These are phyloP conservation scores for Lepidurus apus DNA, from an alignment of 1,140 invertebrate species.

Conservation along the genomic window DNA sequence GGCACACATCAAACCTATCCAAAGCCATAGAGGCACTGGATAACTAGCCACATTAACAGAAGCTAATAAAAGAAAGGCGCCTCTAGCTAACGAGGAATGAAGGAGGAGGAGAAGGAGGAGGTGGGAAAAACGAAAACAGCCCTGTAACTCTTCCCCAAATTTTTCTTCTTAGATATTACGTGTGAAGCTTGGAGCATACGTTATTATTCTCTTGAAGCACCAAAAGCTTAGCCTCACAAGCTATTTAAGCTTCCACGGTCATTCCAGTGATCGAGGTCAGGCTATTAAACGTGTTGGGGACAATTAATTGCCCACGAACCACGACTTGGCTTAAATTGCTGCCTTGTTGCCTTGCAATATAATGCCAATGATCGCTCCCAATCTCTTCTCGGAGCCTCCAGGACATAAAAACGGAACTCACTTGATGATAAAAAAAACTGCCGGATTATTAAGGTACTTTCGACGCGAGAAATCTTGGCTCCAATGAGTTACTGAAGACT, in stretches of 20 bases:
- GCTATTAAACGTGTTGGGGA: conserved; percentile 15
- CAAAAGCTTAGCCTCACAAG: background rate
- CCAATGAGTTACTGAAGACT: background rate
- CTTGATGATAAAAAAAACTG: background rate
- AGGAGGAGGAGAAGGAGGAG: background rate
- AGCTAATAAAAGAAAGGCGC: conserved; percentile 17
- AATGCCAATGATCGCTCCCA: background rate
- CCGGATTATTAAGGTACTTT: background rate
- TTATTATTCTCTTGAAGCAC: too few species aligned
- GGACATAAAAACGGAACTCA: conserved; percentile 15
- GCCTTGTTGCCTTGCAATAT: conserved; percentile 6
- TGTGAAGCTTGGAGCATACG: too few species aligned
- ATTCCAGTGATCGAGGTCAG: conserved; percentile 4
- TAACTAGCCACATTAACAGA: conserved; percentile 22
- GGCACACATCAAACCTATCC: conserved; percentile 15
- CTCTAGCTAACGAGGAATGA: background rate
- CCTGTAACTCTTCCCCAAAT: background rate
- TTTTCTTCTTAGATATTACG: background rate
- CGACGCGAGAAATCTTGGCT: background rate
- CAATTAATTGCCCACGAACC: conserved; percentile 21
- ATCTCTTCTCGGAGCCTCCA: background rate
- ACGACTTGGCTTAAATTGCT: conserved; percentile 19
- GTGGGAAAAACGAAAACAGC: background rate
- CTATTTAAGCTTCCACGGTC: conserved; percentile 4
- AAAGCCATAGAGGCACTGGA: background rate